These are phyloP conservation scores for Drosophila mulleri DNA, from an alignment of 2,888 invertebrate genomes.

Conservation along the genomic window DNA sequence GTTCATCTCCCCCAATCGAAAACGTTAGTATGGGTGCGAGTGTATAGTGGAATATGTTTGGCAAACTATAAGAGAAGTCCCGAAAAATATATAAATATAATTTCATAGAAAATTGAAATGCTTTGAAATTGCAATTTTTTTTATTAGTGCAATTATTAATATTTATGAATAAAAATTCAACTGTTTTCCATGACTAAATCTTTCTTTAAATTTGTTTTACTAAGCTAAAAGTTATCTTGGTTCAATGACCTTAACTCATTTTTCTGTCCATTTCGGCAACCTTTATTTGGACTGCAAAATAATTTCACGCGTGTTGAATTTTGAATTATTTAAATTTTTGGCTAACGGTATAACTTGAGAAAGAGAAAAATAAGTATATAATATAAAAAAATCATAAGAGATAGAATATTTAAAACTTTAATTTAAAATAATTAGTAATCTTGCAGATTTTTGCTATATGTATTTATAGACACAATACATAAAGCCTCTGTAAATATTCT, in stretches of 20 bases:
- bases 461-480: no score
- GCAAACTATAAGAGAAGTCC: not conserved
- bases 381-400: no score
- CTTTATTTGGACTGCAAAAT: not conserved
- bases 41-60: not conserved
- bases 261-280: not conserved
- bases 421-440: no score
- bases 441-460: no score
- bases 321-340: not conserved
- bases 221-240: not conserved
- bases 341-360: no score
- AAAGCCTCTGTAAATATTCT: no score
- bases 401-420: no score
- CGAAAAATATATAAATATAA: not conserved
- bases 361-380: no score
- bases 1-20: not conserved
- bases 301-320: slow-evolving; percentile 5
- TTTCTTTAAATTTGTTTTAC: not conserved
- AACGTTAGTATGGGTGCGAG: slow-evolving; percentile 2
- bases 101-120: not conserved
- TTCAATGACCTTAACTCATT: slow-evolving; percentile 5
- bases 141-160: not conserved
- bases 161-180: not conserved
- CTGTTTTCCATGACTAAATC: not conserved
- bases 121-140: not conserved